A percentile compares a stretch with the other conserved stretches of the same genome.
Evolutionary conservation across 2,113 vertebrate genomes (phyloP).

Genomic region (Pavo muticus): DNA sequence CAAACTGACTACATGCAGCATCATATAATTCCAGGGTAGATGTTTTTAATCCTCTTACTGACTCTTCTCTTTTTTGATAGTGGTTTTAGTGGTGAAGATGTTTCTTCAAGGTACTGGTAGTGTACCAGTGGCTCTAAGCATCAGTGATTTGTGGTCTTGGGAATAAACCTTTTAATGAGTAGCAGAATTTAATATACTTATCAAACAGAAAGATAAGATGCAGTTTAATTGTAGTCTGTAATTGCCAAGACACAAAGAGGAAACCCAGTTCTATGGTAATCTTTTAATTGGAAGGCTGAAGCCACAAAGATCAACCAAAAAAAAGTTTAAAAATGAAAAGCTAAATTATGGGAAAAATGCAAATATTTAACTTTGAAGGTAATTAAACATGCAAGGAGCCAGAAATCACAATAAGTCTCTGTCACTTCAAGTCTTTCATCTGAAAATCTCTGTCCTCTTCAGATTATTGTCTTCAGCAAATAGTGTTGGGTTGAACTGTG

Average conservation of each 20-base stretch:
- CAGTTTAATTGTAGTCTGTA: not conserved
- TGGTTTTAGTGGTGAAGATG: not conserved
- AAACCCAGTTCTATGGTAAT: not conserved
- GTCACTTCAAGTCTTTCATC: not conserved
- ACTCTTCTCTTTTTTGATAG: not conserved
- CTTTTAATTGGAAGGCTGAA: not conserved
- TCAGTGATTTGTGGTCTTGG: slow-evolving; percentile 29
- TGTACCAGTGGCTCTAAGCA: not conserved
- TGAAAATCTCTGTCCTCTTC: not conserved
- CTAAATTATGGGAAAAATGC: not conserved
- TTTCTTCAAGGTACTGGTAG: not conserved
- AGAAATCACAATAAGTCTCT: not conserved
- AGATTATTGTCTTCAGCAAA: not conserved
- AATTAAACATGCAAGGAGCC: not conserved
- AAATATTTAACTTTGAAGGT: not conserved
- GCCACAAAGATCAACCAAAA: not conserved
- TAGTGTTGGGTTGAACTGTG: not conserved
- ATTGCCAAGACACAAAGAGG: not conserved
- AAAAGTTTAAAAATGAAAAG: not conserved
- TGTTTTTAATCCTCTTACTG: not conserved
- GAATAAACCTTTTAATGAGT: slow-evolving; percentile 15
- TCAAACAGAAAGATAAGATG: slow-evolving; percentile 12
- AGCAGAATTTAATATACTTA: not conserved
- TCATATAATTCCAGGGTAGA: not conserved
- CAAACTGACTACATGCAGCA: not conserved